Base-by-base conservation (phyloP, 2,797 vertebrate genomes). In the Chrosomus eos region DNA sequence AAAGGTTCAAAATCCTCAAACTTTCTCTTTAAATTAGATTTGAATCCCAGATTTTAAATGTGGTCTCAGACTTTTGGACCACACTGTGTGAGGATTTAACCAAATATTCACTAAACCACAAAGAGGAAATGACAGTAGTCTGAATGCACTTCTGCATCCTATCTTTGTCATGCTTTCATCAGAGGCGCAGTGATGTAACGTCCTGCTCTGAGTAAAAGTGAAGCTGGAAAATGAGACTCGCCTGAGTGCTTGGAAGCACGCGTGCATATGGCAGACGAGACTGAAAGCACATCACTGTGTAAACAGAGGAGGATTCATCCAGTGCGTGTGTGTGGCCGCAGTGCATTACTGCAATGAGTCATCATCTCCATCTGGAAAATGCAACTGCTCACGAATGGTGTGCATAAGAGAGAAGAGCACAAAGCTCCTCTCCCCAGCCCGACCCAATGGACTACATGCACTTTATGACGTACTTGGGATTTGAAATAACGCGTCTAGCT, bases 321-420 rank as follows among this genome's bases (percentile, higher is more conserved):
- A 21, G 71, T 51, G 58, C 2, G 38, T 82, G 80, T 0, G 53
- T 82, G 55, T 66, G 58, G 43, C 14, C 38, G 10, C 80, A 45
- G 19, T n/a, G 26, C 53, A 45, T 72, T 82, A 62, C 53, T 62
- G 55, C 28, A 33, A 2, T 82, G 60, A 83, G 60, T 83, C 81
- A 83, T 82, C 71, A 38, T n/a, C 40, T 51, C 51, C 81, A 73
- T 74, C 70, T 82, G 81, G 81, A 64, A 74, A 51, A 16, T 36
- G 26, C 80, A 73, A 33, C 33, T 36, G 80, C 70, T 62, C 55
- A 80, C 19, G 11, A 26, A 67, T 72, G 11, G 1, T 13, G 23
- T 71, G 23, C 36, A 45, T 19, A 23, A 23, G 10, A 62, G 60
- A 48, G 78, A 51, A 68, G 18, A 26, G 5, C n/a, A 26, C 58